phyloP scores from a whole-genome alignment of 2,113 vertebrate species.

The Spea multiplicata region DNA sequence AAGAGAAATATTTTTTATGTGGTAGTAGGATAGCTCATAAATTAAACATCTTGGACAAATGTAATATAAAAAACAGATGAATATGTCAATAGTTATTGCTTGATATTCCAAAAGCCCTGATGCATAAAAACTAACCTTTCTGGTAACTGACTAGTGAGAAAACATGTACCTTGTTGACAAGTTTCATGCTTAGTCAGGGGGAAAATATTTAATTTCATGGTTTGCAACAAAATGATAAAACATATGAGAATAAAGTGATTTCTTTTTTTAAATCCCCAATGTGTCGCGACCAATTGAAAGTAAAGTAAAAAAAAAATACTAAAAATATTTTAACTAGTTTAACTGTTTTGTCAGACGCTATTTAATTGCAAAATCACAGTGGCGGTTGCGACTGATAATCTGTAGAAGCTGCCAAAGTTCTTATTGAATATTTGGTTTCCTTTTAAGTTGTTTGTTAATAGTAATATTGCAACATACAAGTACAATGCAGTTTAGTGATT shows the following conservation, averaged over 20 bases:
- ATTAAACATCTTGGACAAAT: conserved; percentile 62
- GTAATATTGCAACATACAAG: too few species aligned
- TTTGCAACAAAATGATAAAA: conserved; percentile 46
- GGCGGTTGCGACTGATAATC: too few species aligned
- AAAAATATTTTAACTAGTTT: neutral
- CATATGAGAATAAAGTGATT: conserved; percentile 43
- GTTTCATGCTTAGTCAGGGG: conserved; percentile 46
- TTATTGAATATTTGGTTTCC: too few species aligned
- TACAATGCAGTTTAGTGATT: too few species aligned
- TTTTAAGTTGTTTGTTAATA: too few species aligned
- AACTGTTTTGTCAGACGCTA: neutral
- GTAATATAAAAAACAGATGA: conserved; percentile 60
- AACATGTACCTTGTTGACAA: conserved; percentile 45
- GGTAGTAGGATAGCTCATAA: conserved; percentile 19
- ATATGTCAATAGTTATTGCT: conserved; percentile 46
- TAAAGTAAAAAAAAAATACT: neutral
- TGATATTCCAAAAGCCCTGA: conserved; percentile 30
- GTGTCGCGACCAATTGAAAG: conserved; percentile 5
- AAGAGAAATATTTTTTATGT: neutral
- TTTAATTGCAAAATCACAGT: too few species aligned
- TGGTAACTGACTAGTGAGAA: conserved; percentile 30
- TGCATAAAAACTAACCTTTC: conserved; percentile 47
- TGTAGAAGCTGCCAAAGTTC: too few species aligned
- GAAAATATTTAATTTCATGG: conserved; percentile 48
- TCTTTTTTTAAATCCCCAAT: conserved; percentile 23